phyloP scores from a whole-genome alignment of 2,888 invertebrate genomes.

The Axea sp. region DNA sequence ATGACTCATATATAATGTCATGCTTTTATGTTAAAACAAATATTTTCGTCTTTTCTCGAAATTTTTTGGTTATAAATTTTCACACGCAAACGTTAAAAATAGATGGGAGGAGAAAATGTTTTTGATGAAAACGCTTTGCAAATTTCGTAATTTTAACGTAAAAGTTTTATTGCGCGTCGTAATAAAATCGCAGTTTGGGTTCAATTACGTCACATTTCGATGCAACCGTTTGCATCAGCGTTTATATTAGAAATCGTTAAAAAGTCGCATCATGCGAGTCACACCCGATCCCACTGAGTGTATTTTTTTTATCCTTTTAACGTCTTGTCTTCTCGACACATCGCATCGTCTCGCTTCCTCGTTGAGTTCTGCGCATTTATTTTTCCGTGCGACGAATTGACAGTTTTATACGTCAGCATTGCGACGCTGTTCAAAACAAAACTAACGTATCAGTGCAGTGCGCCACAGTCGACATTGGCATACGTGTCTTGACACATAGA shows the following conservation, averaged over 20 bases:
- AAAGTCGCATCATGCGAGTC: constrained; percentile 7
- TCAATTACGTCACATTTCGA: constrained; percentile 34
- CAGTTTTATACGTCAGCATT: constrained; percentile 52
- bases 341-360: constrained; percentile 27
- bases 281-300: constrained; percentile 6
- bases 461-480: constrained; percentile 8
- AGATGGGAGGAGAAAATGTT: no score
- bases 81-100: no score
- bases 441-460: constrained; percentile 34
- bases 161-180: not conserved
- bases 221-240: constrained; percentile 4
- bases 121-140: no score
- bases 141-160: no score
- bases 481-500: constrained; percentile 21
- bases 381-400: constrained; percentile 45
- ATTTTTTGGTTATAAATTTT: no score
- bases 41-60: no score
- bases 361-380: constrained; percentile 53
- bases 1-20: no score
- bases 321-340: not conserved
- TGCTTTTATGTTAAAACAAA: no score
- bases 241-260: constrained; percentile 33
- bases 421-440: constrained; percentile 42
- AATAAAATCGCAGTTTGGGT: constrained; percentile 33
- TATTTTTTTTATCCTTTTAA: not conserved